phyloP scores from a whole-genome alignment of 53 echinoderm and acorn worm genomes.

The Antedon mediterranea region DNA sequence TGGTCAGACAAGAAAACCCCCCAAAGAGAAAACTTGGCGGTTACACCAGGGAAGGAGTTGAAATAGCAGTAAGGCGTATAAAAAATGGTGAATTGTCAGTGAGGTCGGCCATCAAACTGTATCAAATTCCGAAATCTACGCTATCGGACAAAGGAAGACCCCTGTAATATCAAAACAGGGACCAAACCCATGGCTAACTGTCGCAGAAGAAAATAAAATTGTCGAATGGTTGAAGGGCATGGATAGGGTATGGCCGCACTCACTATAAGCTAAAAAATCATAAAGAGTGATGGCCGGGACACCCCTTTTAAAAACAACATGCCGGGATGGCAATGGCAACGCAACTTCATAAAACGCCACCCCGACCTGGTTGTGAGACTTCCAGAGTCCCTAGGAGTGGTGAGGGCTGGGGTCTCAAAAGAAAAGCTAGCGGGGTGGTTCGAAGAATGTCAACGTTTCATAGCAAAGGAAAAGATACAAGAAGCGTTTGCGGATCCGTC shows the following conservation, averaged over 20 bases:
- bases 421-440: conserved; percentile 29
- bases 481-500: background rate
- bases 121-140: background rate
- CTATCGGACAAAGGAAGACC: too few species aligned
- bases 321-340: conserved; percentile 9
- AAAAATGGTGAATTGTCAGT: background rate
- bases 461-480: background rate
- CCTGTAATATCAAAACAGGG: too few species aligned
- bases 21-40: too few species aligned
- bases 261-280: conserved; percentile 1
- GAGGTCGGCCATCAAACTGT: background rate
- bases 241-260: conserved; percentile 6
- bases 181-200: conserved; percentile 10
- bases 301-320: conserved; percentile 14
- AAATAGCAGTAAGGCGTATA: too few species aligned
- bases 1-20: too few species aligned
- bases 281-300: conserved; percentile 4
- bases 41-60: too few species aligned
- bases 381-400: conserved; percentile 19
- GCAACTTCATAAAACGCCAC: conserved; percentile 14
- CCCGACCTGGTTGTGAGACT: conserved; percentile 3
- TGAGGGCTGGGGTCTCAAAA: conserved; percentile 25
- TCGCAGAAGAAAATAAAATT: conserved; percentile 8
- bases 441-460: conserved; percentile 1
- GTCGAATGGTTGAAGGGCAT: conserved; percentile 11